Evolutionary conservation across 1,140 invertebrate species (phyloP).

Genomic region (Drosophila baimaii): DNA sequence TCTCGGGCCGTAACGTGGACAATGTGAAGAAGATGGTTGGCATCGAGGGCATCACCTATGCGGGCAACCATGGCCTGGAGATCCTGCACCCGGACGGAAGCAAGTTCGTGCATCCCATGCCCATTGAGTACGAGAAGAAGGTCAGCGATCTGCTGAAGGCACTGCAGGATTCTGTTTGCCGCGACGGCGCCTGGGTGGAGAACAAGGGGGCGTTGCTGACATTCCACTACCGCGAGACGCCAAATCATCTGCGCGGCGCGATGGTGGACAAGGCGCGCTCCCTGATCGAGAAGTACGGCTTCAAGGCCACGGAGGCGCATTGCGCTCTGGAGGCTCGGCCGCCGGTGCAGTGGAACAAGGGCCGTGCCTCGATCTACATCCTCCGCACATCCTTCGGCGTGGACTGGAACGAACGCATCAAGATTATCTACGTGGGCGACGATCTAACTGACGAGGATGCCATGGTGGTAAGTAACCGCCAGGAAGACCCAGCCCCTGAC

Average conservation of each 20-base stretch:
- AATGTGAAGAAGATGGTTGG: conserved; percentile 96
- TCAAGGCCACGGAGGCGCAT: conserved; percentile 91
- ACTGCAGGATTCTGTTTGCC: conserved; percentile 93
- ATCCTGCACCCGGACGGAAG: conserved; percentile 95
- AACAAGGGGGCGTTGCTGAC: conserved; percentile 95
- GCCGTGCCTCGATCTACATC: conserved; percentile 94
- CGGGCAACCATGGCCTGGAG: conserved; percentile 94
- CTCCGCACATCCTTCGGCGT: conserved; percentile 94
- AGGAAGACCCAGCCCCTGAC: background rate
- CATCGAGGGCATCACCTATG: conserved; percentile 95
- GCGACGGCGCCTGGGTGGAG: conserved; percentile 95
- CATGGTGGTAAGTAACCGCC: conserved; percentile 88
- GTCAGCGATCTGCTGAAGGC: conserved; percentile 91
- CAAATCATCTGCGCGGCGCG: conserved; percentile 87
- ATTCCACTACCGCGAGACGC: conserved; percentile 94
- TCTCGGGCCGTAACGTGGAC: conserved; percentile 93
- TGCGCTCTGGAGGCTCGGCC: conserved; percentile 94
- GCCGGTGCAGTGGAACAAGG: conserved; percentile 96
- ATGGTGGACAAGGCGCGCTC: conserved; percentile 89
- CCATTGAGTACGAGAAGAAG: conserved; percentile 92
- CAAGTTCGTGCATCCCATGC: conserved; percentile 95
- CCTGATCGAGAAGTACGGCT: conserved; percentile 90
- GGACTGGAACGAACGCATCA: conserved; percentile 95
- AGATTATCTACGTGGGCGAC: conserved; percentile 95
- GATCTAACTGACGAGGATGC: conserved; percentile 96